A percentile compares a stretch with the other conserved stretches of the same genome.
phyloP scores from a whole-genome alignment of 2,113 vertebrate species.

The Dasyornis broadbenti region DNA sequence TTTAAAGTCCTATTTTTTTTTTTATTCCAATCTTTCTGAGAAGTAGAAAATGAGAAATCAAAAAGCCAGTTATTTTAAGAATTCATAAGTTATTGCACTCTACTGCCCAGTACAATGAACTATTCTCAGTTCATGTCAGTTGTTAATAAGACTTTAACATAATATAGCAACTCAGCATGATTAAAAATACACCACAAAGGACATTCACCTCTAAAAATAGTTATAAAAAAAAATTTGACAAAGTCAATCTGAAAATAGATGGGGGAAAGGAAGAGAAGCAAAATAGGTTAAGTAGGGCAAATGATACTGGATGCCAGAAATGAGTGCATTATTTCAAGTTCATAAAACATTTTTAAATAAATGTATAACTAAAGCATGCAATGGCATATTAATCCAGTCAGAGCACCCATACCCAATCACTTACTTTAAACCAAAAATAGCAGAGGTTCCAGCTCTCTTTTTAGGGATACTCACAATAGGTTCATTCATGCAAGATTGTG shows the following conservation, averaged over 20 bases:
- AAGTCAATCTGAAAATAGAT: conserved; percentile 46
- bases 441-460: not conserved
- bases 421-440: not conserved
- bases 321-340: conserved; percentile 8
- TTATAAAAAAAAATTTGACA: not conserved
- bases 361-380: not conserved
- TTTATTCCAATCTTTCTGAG: not conserved
- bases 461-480: not conserved
- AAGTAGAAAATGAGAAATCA: conserved; percentile 22
- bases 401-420: not conserved
- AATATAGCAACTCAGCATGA: conserved; percentile 39
- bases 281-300: conserved; percentile 18
- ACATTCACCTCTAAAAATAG: conserved; percentile 36
- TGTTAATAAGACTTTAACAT: conserved; percentile 51
- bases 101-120: conserved; percentile 36
- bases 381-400: not conserved
- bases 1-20: not conserved
- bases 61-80: conserved; percentile 40
- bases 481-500: not conserved
- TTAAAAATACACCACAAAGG: conserved; percentile 52
- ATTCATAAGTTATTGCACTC: conserved; percentile 31
- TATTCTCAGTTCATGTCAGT: conserved; percentile 19
- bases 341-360: conserved; percentile 5
- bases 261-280: not conserved
- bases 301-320: not conserved